Conservation (phyloP, 2,888 invertebrate genomes). For the Drosophila antonietae region DNA sequence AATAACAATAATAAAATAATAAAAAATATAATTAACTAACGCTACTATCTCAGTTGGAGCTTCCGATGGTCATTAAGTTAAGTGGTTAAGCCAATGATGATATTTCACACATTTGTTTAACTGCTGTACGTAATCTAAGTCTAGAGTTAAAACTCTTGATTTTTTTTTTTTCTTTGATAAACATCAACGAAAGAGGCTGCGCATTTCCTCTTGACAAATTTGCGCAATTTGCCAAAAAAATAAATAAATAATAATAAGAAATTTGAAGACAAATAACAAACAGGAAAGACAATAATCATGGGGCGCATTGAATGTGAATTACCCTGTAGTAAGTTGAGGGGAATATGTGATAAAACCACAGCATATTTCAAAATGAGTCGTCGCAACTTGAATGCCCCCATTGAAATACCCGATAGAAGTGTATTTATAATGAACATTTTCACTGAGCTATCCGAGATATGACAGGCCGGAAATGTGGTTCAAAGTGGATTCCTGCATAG, state of each 20-base stretch:
- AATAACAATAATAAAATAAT: slow-evolving; percentile 15
- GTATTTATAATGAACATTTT: neutral
- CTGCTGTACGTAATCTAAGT: slow-evolving; percentile 24
- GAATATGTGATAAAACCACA: too few species aligned
- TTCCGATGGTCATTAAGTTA: slow-evolving; percentile 43
- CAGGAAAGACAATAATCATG: neutral
- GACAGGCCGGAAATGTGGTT: slow-evolving; percentile 40
- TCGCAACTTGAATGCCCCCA: neutral
- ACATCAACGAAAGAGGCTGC: slow-evolving; percentile 49
- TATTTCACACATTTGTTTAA: slow-evolving; percentile 48
- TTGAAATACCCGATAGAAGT: neutral
- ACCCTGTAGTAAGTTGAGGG: neutral
- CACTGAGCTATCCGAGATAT: neutral
- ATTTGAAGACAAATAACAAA: slow-evolving; percentile 9
- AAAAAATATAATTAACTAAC: slow-evolving; percentile 16
- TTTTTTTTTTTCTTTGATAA: slow-evolving; percentile 11
- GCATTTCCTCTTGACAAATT: slow-evolving; percentile 71
- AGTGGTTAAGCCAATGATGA: slow-evolving; percentile 43
- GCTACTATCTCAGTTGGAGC: slow-evolving; percentile 21
- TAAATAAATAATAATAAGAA: neutral
- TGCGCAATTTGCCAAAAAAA: slow-evolving; percentile 64
- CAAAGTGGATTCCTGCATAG: slow-evolving; percentile 39
- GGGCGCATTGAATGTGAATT: neutral
- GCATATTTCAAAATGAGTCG: neutral
- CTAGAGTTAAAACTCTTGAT: slow-evolving; percentile 3